Base-by-base conservation (phyloP, 2,888 invertebrate species). In the Limnephilus lunatus region DNA sequence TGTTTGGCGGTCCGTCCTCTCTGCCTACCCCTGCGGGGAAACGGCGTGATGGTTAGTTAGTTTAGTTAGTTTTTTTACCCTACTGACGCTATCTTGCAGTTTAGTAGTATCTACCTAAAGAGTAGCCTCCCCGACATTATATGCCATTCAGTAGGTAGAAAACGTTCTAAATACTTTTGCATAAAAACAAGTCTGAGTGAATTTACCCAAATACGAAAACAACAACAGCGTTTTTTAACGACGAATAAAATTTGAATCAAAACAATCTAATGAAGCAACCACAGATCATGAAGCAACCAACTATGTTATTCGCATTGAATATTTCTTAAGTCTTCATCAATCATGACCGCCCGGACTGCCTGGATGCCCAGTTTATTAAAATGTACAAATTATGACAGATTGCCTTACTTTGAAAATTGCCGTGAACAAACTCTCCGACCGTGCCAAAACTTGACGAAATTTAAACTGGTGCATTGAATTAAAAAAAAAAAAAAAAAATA, bases 321-420 rank as follows among this genome's bases (percentile, higher is more conserved):
- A 68, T 68, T 68, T 68, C 25, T 68, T 53, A 30, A 30, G 2
- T 30, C 87, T 48, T 53, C 31, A 87, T 87, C 15, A 87, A 68
- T 87, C 87, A 87, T 7, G 48, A 31, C 87, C 31, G 53, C 68
- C 68, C 32, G 53, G 48, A 68, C 48, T 0, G 53, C 87, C 68
- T 87, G 31, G 48, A 31, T 30, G 14, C 48, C 14, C 48, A 48
- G 53, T 53, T 48, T 87, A 87, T 68, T n/a, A 87, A 87, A 68
- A 68, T 30, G 48, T 30, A 68, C 53, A 53, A 53, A 87, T 87
- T 87, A 87, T 87, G 87, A 87, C 31, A 31, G 87, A 87, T 87
- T 87, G 86, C 53, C 5, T 30, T 44, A 30, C 86, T 86, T 44
- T 53, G 19, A n/a, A 85, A 85, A 85, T 85, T 85, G 30, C 44